A percentile compares a stretch with the other conserved stretches of the same genome.
phyloP scores from a whole-genome alignment of 2,797 vertebrate genomes.

The Echiichthys vipera region DNA sequence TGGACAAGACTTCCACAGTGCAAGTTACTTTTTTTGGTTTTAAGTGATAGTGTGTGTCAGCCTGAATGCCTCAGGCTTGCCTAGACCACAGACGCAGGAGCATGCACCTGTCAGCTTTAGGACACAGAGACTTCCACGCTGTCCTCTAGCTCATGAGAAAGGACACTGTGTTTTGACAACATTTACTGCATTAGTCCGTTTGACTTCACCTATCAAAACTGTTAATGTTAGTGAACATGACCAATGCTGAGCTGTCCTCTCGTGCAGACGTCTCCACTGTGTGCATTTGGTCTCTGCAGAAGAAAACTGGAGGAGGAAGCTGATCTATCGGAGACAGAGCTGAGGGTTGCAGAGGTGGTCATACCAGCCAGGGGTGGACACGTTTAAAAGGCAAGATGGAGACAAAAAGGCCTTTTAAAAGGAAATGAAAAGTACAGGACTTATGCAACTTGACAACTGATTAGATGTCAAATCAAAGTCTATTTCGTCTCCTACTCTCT shows the following conservation, averaged over 20 bases:
- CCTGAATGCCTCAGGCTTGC: neutral
- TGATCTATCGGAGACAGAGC: neutral
- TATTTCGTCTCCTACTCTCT: neutral
- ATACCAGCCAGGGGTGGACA: too few relatives aligned
- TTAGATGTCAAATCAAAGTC: neutral
- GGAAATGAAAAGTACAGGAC: neutral
- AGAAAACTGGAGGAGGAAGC: neutral
- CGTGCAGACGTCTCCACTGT: neutral
- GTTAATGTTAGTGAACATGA: neutral
- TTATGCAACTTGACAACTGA: neutral
- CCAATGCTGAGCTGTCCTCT: neutral
- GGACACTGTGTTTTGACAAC: neutral
- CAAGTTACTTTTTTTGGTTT: neutral
- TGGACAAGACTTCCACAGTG: neutral
- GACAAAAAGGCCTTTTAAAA: neutral
- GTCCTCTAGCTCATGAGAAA: neutral
- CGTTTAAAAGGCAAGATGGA: neutral
- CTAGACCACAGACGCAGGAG: neutral
- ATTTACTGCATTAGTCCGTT: neutral
- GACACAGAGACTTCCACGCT: neutral
- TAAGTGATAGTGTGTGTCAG: neutral
- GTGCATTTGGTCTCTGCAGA: neutral
- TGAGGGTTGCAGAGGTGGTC: neutral
- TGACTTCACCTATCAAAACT: constrained; percentile 3
- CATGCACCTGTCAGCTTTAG: constrained; percentile 4